phyloP scores from a whole-genome alignment of 2,888 invertebrate genomes.

The Gibbula magus region DNA sequence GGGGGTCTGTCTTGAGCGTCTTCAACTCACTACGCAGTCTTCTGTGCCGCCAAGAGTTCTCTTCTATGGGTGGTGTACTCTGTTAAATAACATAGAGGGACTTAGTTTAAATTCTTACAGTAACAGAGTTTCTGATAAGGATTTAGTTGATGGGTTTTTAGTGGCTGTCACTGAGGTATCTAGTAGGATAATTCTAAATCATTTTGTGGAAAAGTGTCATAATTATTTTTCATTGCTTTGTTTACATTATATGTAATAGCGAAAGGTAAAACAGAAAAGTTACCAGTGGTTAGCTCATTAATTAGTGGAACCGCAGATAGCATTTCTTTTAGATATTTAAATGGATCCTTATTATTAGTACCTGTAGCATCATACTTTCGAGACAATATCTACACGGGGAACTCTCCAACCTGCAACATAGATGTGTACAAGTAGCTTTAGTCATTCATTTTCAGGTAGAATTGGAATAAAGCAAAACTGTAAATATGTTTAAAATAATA shows the following conservation, averaged over 20 bases:
- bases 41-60: conserved; percentile 87
- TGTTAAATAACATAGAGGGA: conserved; percentile 30
- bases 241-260: not conserved
- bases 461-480: too few relatives aligned
- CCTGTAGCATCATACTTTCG: conserved; percentile 87
- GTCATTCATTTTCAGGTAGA: too few relatives aligned
- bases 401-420: conserved; percentile 83
- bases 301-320: not conserved
- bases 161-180: not conserved
- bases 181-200: too few relatives aligned
- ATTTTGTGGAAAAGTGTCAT: not conserved
- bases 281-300: not conserved
- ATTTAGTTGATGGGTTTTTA: not conserved
- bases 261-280: not conserved
- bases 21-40: conserved; percentile 86
- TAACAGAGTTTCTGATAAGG: not conserved
- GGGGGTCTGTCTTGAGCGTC: conserved; percentile 81
- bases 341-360: conserved; percentile 39
- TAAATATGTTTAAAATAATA: too few relatives aligned
- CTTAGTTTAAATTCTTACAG: not conserved
- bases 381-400: conserved; percentile 91
- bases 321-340: not conserved
- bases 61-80: conserved; percentile 79
- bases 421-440: too few relatives aligned
- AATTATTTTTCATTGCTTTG: not conserved